Conservation (phyloP, 2,797 vertebrate genomes). For the Galago senegalensis region DNA sequence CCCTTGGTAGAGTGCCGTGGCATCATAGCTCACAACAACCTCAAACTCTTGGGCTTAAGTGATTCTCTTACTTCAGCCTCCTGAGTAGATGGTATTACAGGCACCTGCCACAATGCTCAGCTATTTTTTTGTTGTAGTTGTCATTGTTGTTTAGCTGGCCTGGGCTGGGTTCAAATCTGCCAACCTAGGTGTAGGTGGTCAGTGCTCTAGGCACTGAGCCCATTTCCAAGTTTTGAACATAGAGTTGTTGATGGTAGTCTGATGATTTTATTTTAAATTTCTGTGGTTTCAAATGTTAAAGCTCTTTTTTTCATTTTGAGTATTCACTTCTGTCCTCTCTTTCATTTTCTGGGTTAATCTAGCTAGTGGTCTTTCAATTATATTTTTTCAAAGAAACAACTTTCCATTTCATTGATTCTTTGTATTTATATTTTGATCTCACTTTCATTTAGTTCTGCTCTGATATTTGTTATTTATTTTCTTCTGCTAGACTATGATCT, state of each 20-base stretch:
- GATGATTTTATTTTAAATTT: neutral
- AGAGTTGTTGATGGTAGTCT: neutral
- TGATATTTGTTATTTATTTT: neutral
- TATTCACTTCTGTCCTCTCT: neutral
- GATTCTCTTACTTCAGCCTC: too few species aligned
- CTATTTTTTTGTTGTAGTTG: too few species aligned
- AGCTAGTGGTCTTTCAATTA: neutral
- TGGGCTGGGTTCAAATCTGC: too few species aligned
- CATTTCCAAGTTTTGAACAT: neutral
- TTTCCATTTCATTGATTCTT: neutral
- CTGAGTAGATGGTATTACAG: too few species aligned
- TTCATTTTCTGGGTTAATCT: neutral
- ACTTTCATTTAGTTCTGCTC: neutral
- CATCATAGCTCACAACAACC: too few species aligned
- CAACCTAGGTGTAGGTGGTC: too few species aligned
- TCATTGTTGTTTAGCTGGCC: too few species aligned
- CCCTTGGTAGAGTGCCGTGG: too few species aligned
- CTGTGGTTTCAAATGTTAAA: neutral
- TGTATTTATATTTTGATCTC: neutral
- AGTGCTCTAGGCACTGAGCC: too few species aligned
- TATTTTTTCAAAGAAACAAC: neutral
- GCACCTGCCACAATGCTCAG: too few species aligned
- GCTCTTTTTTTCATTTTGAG: neutral
- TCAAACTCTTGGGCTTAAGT: too few species aligned
- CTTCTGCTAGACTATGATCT: neutral